Evolutionary conservation across 2,888 invertebrate genomes (phyloP).

Genomic region (Polyommatus icarus): DNA sequence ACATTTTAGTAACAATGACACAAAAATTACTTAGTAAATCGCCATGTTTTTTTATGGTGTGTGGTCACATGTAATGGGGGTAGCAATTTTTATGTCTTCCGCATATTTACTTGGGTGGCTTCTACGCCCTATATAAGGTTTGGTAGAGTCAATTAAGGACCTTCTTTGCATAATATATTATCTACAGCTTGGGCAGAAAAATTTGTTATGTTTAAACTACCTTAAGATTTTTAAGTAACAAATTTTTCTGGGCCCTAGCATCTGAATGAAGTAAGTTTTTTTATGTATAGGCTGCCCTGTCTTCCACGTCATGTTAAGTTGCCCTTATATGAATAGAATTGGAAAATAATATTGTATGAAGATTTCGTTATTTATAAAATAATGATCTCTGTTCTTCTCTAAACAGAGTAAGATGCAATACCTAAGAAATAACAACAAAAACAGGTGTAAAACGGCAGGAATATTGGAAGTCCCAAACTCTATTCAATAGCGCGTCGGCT

Average conservation of each 20-base stretch:
- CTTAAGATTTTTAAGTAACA: too few relatives aligned
- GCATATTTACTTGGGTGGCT: conserved; percentile 26
- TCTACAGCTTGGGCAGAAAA: neutral
- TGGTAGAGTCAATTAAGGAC: neutral
- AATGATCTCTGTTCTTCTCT: too few relatives aligned
- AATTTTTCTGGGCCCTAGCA: too few relatives aligned
- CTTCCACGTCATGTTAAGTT: too few relatives aligned
- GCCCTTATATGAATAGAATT: too few relatives aligned
- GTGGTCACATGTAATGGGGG: conserved; percentile 16
- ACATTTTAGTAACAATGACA: neutral
- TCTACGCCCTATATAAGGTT: conserved; percentile 8
- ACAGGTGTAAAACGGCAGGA: neutral
- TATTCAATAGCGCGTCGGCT: conserved; percentile 55
- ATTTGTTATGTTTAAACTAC: too few relatives aligned
- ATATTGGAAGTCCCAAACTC: conserved; percentile 10
- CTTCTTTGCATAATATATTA: neutral
- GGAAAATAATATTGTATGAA: too few relatives aligned
- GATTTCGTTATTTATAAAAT: too few relatives aligned
- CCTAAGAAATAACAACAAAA: neutral
- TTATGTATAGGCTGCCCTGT: too few relatives aligned
- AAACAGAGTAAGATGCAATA: neutral
- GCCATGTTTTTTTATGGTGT: conserved; percentile 5
- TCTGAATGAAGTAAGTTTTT: too few relatives aligned
- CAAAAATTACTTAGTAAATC: neutral
- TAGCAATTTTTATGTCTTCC: conserved; percentile 10